phyloP scores from a whole-genome alignment of 2,797 vertebrate genomes.

The Thalassophryne amazonica region DNA sequence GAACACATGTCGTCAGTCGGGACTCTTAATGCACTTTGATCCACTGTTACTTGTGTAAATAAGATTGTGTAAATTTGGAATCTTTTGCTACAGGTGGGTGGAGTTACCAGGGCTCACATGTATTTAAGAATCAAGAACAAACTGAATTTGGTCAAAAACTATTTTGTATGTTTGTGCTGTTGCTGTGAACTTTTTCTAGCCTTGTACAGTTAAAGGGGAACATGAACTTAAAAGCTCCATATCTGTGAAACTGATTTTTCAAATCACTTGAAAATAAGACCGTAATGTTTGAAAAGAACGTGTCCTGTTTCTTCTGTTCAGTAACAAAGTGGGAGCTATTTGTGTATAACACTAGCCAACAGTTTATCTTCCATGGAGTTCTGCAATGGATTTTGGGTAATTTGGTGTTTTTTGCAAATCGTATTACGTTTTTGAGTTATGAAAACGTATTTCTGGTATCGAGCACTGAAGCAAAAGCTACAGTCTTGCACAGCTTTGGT shows the following conservation, averaged over 20 bases:
- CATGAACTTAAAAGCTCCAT: conserved; percentile 54
- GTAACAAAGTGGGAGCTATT: no score
- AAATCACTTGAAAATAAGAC: conserved; percentile 74
- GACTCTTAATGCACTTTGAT: conserved; percentile 94
- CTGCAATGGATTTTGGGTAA: no score
- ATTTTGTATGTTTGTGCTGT: conserved; percentile 95
- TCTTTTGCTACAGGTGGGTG: conserved; percentile 89
- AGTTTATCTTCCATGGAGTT: no score
- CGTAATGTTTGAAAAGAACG: conserved; percentile 35
- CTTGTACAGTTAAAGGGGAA: conserved; percentile 69
- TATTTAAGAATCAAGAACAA: conserved; percentile 79
- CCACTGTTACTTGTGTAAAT: conserved; percentile 92
- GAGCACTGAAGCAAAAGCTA: no score
- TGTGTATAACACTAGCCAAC: no score
- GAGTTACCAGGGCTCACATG: conserved; percentile 88
- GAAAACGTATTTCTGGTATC: no score
- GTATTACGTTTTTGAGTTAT: no score
- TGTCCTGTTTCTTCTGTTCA: background rate
- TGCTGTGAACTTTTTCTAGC: conserved; percentile 82
- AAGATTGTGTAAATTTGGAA: conserved; percentile 84
- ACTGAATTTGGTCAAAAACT: conserved; percentile 89
- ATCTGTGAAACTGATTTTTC: conserved; percentile 70
- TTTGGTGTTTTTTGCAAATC: no score
- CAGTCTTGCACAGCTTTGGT: no score
- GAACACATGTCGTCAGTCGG: conserved; percentile 80